phyloP scores from a whole-genome alignment of 2,113 vertebrate genomes.

The Gracilinanus agilis region DNA sequence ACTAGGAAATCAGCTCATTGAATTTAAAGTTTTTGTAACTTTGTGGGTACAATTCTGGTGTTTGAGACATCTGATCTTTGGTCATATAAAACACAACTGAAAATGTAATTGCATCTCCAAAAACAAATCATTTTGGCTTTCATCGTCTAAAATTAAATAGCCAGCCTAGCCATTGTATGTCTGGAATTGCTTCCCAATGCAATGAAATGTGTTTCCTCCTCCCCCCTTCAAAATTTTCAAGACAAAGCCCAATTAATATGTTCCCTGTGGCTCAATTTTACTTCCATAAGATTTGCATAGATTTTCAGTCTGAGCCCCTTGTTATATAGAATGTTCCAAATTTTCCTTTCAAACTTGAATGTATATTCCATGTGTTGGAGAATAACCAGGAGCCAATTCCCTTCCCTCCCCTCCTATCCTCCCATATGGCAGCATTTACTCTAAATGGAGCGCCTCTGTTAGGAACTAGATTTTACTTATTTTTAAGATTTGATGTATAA shows the following conservation, averaged over 20 bases:
- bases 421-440: conserved; percentile 5
- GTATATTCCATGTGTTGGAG: not conserved
- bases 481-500: conserved; percentile 13
- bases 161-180: not conserved
- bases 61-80: conserved; percentile 13
- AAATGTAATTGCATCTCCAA: not conserved
- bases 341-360: conserved; percentile 39
- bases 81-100: conserved; percentile 12
- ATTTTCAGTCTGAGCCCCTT: conserved; percentile 32
- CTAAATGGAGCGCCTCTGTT: not conserved
- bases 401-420: not conserved
- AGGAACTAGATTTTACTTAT: not conserved
- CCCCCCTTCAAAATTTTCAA: not conserved
- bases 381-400: not conserved
- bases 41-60: not conserved
- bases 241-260: not conserved
- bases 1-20: conserved; percentile 2
- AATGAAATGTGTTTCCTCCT: conserved; percentile 29
- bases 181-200: not conserved
- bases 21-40: not conserved
- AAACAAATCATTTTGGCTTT: conserved; percentile 1
- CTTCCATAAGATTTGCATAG: not conserved
- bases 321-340: not conserved
- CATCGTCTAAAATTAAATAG: conserved; percentile 16
- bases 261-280: not conserved